phyloP scores from a whole-genome alignment of 2,113 vertebrate species.

The Apaloderma vittatum region DNA sequence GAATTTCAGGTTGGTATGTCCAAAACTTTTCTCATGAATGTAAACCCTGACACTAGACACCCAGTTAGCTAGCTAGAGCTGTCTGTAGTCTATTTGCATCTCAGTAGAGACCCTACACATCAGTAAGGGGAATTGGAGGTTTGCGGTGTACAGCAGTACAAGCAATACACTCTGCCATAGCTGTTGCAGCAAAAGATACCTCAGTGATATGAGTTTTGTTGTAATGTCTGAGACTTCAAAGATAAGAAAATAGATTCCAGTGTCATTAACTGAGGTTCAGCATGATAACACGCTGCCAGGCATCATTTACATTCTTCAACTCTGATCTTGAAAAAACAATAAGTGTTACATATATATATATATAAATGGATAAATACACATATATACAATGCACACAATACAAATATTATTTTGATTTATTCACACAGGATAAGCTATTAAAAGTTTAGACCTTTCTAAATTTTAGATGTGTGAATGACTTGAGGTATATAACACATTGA shows the following conservation, averaged over 20 bases:
- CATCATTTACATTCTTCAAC: not conserved
- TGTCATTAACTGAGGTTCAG: not conserved
- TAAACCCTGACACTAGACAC: not conserved
- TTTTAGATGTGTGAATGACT: too few relatives aligned
- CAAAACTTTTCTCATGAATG: not conserved
- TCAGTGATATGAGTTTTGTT: not conserved
- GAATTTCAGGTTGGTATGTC: not conserved
- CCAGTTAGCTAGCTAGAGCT: not conserved
- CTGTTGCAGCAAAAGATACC: not conserved
- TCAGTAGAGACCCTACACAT: not conserved
- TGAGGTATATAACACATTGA: not conserved
- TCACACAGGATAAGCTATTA: not conserved
- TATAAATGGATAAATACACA: not conserved
- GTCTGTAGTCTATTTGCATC: not conserved
- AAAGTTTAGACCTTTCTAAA: not conserved
- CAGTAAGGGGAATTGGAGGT: not conserved
- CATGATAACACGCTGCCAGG: not conserved
- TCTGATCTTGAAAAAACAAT: too few relatives aligned
- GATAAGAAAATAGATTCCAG: not conserved
- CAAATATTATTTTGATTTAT: not conserved
- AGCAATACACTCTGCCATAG: not conserved
- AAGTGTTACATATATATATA: not conserved
- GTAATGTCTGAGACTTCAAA: not conserved
- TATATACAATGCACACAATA: not conserved
- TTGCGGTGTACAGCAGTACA: not conserved